Evolutionary conservation across 1,140 invertebrate genomes (phyloP).

Genomic region (Drosophila chauvacae): DNA sequence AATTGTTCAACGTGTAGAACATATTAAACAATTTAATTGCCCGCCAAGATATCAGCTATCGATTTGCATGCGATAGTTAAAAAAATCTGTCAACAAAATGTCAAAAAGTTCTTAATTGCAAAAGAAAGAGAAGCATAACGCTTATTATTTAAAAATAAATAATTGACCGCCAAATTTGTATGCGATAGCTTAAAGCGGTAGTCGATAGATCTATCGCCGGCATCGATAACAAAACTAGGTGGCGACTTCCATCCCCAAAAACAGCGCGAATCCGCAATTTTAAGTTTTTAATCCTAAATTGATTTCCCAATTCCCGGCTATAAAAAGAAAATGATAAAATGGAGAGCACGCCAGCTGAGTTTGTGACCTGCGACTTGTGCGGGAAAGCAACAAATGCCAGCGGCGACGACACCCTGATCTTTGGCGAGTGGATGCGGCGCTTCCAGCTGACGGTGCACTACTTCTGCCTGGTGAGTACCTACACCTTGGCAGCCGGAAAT

Average conservation of each 20-base stretch:
- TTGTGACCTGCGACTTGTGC: constrained; percentile 19
- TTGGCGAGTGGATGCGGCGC: constrained; percentile 68
- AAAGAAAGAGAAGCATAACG: too few relatives aligned
- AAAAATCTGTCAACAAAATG: too few relatives aligned
- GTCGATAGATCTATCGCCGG: too few relatives aligned
- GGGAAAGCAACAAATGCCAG: not conserved
- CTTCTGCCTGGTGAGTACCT: constrained; percentile 64
- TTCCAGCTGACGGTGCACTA: constrained; percentile 63
- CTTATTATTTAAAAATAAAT: not conserved
- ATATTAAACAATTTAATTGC: too few relatives aligned
- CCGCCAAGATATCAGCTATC: too few relatives aligned
- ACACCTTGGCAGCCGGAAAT: not conserved
- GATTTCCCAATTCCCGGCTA: not conserved
- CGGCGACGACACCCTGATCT: constrained; percentile 26
- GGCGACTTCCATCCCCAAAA: not conserved
- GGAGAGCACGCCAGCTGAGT: not conserved
- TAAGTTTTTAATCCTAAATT: not conserved
- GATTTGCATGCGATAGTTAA: too few relatives aligned
- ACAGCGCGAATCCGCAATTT: not conserved
- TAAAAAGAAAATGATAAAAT: not conserved
- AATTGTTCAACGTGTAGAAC: too few relatives aligned
- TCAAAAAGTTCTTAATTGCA: too few relatives aligned
- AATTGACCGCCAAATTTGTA: too few relatives aligned
- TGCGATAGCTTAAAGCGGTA: not conserved
- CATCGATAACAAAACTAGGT: not conserved